Base-by-base conservation (phyloP, 2,797 vertebrate genomes). In the Hozukius guyotensis region DNA sequence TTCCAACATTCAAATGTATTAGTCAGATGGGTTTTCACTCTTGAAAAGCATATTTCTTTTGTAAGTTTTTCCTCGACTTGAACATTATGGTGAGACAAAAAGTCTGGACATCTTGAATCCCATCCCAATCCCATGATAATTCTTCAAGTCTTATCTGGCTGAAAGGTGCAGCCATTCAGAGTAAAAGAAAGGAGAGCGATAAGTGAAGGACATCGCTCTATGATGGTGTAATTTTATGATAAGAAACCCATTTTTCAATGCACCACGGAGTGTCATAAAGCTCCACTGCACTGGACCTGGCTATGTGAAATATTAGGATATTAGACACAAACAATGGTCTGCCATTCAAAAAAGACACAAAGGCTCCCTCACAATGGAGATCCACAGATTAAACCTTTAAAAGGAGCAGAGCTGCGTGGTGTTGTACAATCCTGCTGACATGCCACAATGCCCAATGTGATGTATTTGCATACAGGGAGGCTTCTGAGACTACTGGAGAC, bases 321-420 rank as follows among this genome's bases (percentile, higher is more conserved):
- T 83, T 36, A 68, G 46, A 20, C 20, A 55, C 20, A 46, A 75
- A 73, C 72, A 82, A 27, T 22, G 13, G 62, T 46, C n/a, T 65
- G 38, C 52, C 61, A 65, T 75, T 87, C 56, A 81, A 57, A 73
- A 12, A 12, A 55, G 29, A 70, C 70, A 81, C 72, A 84, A 65
- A 74, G 55, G 69, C 66, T 61, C 27, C 14, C 7, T 57, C 59
- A 70, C 61, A 75, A 24, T 36, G 14, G 66, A 38, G 25, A 55
- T 56, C 14, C n/a, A 18, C 29, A 60, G 67, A 83, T 80, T 53
- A 79, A 72, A 57, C 27, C 49, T n/a, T 11, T 71, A 2, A 55
- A 69, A 70, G 65, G 36, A 55, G 49, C 72, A 72, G 42, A 5
- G 5, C 20, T 55, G 65, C 67, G n/a, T 31, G 18, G 73, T 81